Conservation (phyloP, 2,797 vertebrate genomes). For the Pangasius larnaudii region DNA sequence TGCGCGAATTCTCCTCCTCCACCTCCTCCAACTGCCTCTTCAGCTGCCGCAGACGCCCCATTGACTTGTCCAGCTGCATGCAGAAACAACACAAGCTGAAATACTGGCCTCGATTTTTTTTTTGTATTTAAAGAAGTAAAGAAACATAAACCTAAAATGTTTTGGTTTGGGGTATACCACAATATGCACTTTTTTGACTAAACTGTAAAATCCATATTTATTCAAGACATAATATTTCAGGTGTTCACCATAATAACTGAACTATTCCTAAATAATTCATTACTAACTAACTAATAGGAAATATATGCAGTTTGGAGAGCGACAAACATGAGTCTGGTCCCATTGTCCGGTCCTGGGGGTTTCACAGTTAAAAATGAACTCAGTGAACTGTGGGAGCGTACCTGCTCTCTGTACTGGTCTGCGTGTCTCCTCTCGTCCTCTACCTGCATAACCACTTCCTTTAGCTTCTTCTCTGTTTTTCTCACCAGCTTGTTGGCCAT, state of each 20-base stretch:
- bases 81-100: not conserved
- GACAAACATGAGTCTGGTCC: not conserved
- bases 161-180: not conserved
- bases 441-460: slow-evolving; percentile 89
- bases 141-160: not conserved
- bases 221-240: not conserved
- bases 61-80: slow-evolving; percentile 86
- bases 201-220: slow-evolving; percentile 2
- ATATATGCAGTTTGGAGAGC: not conserved
- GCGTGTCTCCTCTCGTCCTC: slow-evolving; percentile 92
- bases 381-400: slow-evolving; percentile 35
- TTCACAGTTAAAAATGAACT: not conserved
- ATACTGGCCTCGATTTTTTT: not conserved
- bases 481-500: slow-evolving; percentile 86
- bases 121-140: not conserved
- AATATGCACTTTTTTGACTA: not conserved
- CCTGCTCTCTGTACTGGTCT: slow-evolving; percentile 91
- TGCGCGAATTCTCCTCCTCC: slow-evolving; percentile 89
- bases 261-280: not conserved
- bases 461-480: slow-evolving; percentile 90
- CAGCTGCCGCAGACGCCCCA: slow-evolving; percentile 87
- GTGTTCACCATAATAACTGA: not conserved
- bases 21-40: slow-evolving; percentile 92
- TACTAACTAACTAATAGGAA: not conserved
- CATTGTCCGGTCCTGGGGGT: not conserved